Conservation (phyloP, 2,797 vertebrate genomes). For the Champsocephalus esox region DNA sequence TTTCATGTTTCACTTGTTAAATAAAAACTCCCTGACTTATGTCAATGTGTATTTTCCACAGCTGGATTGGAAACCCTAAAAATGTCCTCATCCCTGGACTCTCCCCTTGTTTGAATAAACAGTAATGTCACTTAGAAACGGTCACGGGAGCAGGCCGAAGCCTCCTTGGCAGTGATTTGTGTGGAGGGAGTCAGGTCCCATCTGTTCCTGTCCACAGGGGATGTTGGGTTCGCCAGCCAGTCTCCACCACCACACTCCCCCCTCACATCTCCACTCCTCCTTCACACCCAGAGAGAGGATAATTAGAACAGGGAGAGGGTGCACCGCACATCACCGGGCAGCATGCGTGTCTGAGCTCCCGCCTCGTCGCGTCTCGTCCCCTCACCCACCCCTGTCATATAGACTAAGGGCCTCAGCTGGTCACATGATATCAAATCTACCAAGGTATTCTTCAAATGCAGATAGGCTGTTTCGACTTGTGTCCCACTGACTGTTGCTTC, state of each 20-base stretch:
- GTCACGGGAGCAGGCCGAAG: conserved; percentile 60
- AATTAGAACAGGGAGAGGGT: conserved; percentile 75
- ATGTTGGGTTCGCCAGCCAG: conserved; percentile 63
- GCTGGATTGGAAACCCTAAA: conserved; percentile 21
- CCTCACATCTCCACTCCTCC: conserved; percentile 51
- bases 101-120: conserved; percentile 60
- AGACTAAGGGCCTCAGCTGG: conserved; percentile 59
- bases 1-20: neutral
- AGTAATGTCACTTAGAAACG: conserved; percentile 48
- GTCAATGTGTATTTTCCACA: conserved; percentile 4
- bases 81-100: conserved; percentile 33
- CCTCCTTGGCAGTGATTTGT: conserved; percentile 74
- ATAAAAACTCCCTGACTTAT: neutral
- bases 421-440: conserved; percentile 25
- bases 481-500: conserved; percentile 20
- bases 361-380: conserved; percentile 44
- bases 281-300: conserved; percentile 78
- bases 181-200: conserved; percentile 74
- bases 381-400: conserved; percentile 30
- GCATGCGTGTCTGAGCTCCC: conserved; percentile 53
- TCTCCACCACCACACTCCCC: conserved; percentile 46
- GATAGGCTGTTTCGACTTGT: conserved; percentile 19
- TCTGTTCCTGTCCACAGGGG: conserved; percentile 77
- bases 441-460: conserved; percentile 47
- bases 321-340: conserved; percentile 58